Evolutionary conservation across 2,113 vertebrate species (phyloP).

Genomic region (Corydoras sp.): DNA sequence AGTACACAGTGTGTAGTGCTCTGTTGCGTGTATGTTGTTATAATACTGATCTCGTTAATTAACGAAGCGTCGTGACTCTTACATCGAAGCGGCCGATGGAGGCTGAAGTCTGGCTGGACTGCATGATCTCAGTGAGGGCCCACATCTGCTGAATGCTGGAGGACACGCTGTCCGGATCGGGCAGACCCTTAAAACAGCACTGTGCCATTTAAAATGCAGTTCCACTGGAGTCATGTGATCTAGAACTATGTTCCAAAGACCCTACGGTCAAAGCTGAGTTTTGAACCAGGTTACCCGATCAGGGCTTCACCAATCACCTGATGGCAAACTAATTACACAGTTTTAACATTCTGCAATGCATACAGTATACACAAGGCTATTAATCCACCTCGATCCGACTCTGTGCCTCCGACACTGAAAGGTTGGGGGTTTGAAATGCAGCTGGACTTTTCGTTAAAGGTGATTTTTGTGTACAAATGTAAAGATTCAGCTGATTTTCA

Average conservation of each 20-base stretch:
- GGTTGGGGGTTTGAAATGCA: too few species aligned
- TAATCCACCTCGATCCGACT: too few species aligned
- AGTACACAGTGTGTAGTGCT: background rate
- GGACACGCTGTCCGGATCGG: conserved; percentile 79
- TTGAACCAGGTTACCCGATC: too few species aligned
- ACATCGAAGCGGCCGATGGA: conserved; percentile 91
- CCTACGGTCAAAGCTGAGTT: too few species aligned
- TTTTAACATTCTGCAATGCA: too few species aligned
- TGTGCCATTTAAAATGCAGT: background rate
- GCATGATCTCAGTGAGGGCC: conserved; percentile 91
- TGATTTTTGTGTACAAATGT: too few species aligned
- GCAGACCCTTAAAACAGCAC: conserved; percentile 70
- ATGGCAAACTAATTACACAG: too few species aligned
- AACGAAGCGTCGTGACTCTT: conserved; percentile 57
- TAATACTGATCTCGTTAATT: background rate
- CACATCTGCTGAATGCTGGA: conserved; percentile 96
- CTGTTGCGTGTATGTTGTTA: background rate
- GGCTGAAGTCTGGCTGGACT: conserved; percentile 75
- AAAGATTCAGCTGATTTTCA: too few species aligned
- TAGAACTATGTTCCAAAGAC: background rate
- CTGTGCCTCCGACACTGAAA: too few species aligned
- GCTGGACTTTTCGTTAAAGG: too few species aligned
- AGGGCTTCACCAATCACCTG: too few species aligned
- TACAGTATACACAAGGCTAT: too few species aligned
- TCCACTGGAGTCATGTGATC: background rate